These are phyloP conservation scores for Perca schrenkii DNA, from an alignment of 2,113 vertebrate genomes.

Conservation along the genomic window DNA sequence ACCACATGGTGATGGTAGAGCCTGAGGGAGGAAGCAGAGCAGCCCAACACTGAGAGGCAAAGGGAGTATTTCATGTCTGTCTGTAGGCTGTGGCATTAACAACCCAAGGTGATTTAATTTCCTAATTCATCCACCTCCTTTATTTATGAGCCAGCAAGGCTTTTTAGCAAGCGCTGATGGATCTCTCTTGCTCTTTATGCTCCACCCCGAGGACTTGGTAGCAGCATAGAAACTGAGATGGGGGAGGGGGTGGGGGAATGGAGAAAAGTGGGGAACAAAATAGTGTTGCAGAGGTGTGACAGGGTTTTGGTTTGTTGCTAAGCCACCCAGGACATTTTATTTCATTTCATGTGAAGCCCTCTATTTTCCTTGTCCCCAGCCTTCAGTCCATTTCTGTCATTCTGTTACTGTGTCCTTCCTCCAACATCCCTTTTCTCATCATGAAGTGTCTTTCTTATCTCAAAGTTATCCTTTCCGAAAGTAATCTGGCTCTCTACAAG, in stretches of 20 bases:
- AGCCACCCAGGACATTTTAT: conserved; percentile 46
- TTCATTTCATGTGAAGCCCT: conserved; percentile 49
- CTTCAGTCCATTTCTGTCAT: conserved; percentile 9
- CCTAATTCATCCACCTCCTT: conserved; percentile 70
- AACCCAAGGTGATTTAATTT: conserved; percentile 75
- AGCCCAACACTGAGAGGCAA: conserved; percentile 34
- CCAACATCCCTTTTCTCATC: conserved; percentile 49
- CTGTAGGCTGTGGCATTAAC: conserved; percentile 70
- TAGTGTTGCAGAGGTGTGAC: conserved; percentile 51
- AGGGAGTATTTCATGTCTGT: conserved; percentile 69
- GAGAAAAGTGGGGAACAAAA: conserved; percentile 52
- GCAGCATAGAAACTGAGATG: conserved; percentile 53
- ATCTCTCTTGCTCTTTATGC: conserved; percentile 59
- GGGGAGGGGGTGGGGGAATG: not conserved
- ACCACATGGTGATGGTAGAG: conserved; percentile 35
- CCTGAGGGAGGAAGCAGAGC: conserved; percentile 38
- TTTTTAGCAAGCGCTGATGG: conserved; percentile 70
- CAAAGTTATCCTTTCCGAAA: conserved; percentile 35
- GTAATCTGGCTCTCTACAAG: conserved; percentile 34
- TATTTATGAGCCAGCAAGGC: conserved; percentile 72
- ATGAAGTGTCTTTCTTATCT: conserved; percentile 42
- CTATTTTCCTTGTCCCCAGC: conserved; percentile 4
- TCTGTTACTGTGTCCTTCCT: conserved; percentile 30
- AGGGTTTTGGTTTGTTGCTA: conserved; percentile 52
- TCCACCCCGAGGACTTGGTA: conserved; percentile 46